Percentiles rank a stretch among this genome's conserved stretches.
Conservation (phyloP, 2,797 vertebrate genomes). For the Aldrovandia affinis region DNA sequence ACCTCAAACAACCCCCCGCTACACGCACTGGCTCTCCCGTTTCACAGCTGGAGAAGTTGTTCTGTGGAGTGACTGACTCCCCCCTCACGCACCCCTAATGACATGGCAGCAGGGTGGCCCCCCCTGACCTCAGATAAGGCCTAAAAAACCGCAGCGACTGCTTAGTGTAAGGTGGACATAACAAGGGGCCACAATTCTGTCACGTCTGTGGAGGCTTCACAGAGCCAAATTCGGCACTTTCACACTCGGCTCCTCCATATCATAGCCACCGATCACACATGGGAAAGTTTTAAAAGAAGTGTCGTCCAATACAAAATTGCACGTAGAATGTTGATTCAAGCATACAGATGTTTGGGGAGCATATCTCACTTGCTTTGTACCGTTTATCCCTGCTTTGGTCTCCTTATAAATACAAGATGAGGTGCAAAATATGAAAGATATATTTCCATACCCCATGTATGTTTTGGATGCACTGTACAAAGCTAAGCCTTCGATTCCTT, state of each 20-base stretch:
- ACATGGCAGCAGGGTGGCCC: constrained; percentile 43
- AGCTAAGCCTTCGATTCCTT: no score
- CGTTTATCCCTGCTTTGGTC: no score
- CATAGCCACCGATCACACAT: neutral
- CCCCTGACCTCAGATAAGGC: constrained; percentile 51
- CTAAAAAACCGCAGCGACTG: constrained; percentile 38
- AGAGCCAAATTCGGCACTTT: neutral
- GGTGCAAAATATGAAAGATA: no score
- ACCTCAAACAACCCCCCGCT: neutral
- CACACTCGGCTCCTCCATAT: neutral
- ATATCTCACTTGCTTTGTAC: no score
- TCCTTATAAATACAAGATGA: no score
- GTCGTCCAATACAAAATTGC: no score
- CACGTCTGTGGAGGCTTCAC: neutral
- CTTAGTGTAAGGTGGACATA: neutral
- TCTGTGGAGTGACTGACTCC: constrained; percentile 45
- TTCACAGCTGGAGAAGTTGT: constrained; percentile 69
- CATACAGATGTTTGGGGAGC: neutral
- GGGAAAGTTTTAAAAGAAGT: neutral
- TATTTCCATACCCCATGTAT: no score
- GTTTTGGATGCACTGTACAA: no score
- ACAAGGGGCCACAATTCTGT: neutral
- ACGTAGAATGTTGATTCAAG: no score
- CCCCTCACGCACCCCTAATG: constrained; percentile 46
- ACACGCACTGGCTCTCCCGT: constrained; percentile 45